Evolutionary conservation across 1,140 invertebrate species (phyloP).

Genomic region (roundworm (Caenorhabditis elegans)): WBcel235 BX284603.4:10995001-10995500

Average conservation of each 20-base stretch:
- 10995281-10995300: no score
- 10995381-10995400: no score
- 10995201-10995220: conserved; percentile 45
- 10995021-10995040: conserved; percentile 82
- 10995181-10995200: conserved; percentile 36
- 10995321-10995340: no score
- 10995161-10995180: conserved; percentile 39
- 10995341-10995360: no score
- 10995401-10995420: no score
- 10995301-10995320: no score
- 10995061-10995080: conserved; percentile 74
- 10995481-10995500: no score
- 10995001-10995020: conserved; percentile 74
- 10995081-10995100: conserved; percentile 68
- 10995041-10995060: conserved; percentile 84
- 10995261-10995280: no score
- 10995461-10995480: no score
- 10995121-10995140: not conserved
- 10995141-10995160: conserved; percentile 25
- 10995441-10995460: no score
- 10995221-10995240: conserved; percentile 37
- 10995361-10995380: no score
- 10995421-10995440: not conserved
- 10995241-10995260: conserved; percentile 1
- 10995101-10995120: not conserved